Conservation (phyloP, 2,888 invertebrate species). For the Apamea epomidion region DNA sequence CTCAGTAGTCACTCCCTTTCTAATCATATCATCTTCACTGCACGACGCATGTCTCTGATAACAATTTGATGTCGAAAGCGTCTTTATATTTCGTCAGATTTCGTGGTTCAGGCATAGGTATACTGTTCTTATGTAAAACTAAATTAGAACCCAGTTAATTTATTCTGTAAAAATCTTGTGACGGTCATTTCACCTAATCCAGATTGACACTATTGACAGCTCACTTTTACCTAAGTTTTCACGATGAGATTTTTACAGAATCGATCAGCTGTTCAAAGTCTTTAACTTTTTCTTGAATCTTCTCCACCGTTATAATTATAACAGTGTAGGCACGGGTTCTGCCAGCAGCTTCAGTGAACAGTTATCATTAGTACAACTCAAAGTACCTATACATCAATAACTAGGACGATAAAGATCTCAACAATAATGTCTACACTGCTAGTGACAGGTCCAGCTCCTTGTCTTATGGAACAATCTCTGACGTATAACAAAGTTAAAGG, state of each 20-base stretch:
- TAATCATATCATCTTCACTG: not conserved
- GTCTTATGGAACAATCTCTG: not conserved
- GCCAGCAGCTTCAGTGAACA: not conserved
- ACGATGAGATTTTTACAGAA: no score
- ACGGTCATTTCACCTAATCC: no score
- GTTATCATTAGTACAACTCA: not conserved
- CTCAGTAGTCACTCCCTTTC: not conserved
- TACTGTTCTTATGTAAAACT: not conserved
- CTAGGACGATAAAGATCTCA: slow-evolving; percentile 7
- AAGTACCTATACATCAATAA: not conserved
- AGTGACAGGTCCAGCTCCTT: slow-evolving; percentile 1
- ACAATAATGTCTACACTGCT: not conserved
- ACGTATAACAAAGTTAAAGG: slow-evolving; percentile 1
- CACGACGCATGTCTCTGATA: not conserved
- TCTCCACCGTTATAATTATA: no score
- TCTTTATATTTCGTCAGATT: no score
- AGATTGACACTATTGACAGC: no score
- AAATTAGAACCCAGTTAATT: no score
- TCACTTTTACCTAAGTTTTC: no score
- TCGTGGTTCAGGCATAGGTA: not conserved
- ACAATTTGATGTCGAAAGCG: not conserved
- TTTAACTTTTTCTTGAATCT: not conserved
- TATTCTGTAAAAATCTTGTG: no score
- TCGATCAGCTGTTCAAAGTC: no score
- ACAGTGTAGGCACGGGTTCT: no score